Evolutionary conservation across 2,113 vertebrate genomes (phyloP).

Genomic region (Erythrocebus patas): DNA sequence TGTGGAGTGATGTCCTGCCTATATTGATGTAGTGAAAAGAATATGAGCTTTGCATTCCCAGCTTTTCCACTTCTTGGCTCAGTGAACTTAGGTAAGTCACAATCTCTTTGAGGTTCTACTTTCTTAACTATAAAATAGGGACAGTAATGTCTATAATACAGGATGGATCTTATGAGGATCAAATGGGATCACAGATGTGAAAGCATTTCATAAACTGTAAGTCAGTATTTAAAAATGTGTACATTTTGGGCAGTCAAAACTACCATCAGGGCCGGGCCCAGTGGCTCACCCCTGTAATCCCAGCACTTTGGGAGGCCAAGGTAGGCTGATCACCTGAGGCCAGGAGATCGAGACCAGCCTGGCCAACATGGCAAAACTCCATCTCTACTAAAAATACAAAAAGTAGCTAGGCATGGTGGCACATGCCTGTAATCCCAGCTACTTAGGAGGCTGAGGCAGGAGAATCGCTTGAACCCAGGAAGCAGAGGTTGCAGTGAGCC

Average conservation of each 20-base stretch:
- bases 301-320: not conserved
- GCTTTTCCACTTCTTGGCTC: not conserved
- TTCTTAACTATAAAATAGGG: not conserved
- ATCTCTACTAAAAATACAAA: not conserved
- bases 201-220: constrained; percentile 1
- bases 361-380: not conserved
- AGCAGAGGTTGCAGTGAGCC: no score
- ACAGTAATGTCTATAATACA: not conserved
- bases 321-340: not conserved
- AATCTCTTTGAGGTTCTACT: not conserved
- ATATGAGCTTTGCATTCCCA: not conserved
- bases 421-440: not conserved
- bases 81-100: not conserved
- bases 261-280: not conserved
- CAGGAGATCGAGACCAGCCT: not conserved
- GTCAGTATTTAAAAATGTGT: not conserved
- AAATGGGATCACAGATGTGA: not conserved
- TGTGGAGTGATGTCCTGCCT: not conserved
- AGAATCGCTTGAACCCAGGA: not conserved
- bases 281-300: not conserved
- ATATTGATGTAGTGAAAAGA: not conserved
- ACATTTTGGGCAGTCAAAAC: not conserved
- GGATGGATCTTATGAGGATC: not conserved
- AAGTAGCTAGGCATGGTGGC: not conserved
- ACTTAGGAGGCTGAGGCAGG: not conserved